Evolutionary conservation across 37 sponge, comb jelly and placozoan species (phyloP).

Genomic region (Geodia barretti): DNA sequence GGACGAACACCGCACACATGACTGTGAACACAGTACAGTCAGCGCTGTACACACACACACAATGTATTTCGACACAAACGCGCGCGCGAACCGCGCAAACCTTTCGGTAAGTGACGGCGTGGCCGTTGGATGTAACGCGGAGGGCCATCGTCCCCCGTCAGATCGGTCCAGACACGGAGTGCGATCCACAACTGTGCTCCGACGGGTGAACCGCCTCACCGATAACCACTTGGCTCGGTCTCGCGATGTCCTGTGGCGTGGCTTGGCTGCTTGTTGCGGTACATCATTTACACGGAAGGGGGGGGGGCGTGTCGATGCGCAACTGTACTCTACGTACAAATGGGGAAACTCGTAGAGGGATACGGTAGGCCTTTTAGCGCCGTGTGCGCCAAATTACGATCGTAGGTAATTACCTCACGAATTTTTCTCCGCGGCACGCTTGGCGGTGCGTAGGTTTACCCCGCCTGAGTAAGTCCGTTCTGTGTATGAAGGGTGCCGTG

Average conservation of each 20-base stretch:
- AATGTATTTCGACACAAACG: not conserved
- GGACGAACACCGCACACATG: not conserved
- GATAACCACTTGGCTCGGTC: not conserved
- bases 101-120: not conserved
- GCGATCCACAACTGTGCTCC: too few species aligned
- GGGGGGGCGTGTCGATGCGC: too few species aligned
- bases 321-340: too few species aligned
- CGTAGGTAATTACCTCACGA: too few species aligned
- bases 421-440: too few species aligned
- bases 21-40: not conserved
- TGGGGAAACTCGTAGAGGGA: too few species aligned
- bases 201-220: not conserved
- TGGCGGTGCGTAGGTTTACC: not conserved
- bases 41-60: not conserved
- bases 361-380: too few species aligned
- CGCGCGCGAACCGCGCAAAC: not conserved
- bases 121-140: not conserved
- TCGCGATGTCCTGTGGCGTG: not conserved
- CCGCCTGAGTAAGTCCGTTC: not conserved
- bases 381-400: too few species aligned
- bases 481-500: not conserved
- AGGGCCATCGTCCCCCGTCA: not conserved
- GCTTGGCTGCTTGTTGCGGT: not conserved
- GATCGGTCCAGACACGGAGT: not conserved
- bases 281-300: too few species aligned